These are phyloP conservation scores for Sylvicapra grimmia DNA, from an alignment of 2,113 vertebrate genomes.

Conservation along the genomic window DNA sequence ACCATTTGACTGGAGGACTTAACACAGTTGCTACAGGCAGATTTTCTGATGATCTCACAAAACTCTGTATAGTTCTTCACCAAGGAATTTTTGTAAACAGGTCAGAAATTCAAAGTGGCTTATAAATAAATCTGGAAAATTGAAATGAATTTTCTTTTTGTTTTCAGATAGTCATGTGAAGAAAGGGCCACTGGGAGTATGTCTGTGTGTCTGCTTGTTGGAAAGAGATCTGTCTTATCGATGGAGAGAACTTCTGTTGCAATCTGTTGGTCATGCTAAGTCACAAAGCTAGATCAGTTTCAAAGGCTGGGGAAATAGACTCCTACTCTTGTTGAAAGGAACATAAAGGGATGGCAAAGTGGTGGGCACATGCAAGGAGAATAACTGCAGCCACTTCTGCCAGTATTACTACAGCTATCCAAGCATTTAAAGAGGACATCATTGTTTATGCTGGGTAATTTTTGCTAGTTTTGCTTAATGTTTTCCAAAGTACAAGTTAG, in stretches of 20 bases:
- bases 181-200: not conserved
- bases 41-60: not conserved
- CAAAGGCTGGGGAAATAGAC: not conserved
- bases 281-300: not conserved
- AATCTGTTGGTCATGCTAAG: not conserved
- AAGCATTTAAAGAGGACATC: not conserved
- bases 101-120: not conserved
- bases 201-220: not conserved
- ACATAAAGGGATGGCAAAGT: not conserved
- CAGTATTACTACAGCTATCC: not conserved
- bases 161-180: not conserved
- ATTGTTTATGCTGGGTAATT: not conserved
- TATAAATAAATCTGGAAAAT: not conserved
- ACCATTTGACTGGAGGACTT: not conserved
- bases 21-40: not conserved
- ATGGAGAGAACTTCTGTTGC: not conserved
- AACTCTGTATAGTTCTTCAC: not conserved
- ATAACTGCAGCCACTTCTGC: not conserved
- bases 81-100: not conserved
- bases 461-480: not conserved
- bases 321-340: not conserved
- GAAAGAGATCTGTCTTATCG: not conserved
- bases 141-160: not conserved
- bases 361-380: not conserved
- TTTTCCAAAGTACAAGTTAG: slow-evolving; percentile 20